Base-by-base conservation (phyloP, 2,113 vertebrate genomes). In the Pluvianellus socialis region DNA sequence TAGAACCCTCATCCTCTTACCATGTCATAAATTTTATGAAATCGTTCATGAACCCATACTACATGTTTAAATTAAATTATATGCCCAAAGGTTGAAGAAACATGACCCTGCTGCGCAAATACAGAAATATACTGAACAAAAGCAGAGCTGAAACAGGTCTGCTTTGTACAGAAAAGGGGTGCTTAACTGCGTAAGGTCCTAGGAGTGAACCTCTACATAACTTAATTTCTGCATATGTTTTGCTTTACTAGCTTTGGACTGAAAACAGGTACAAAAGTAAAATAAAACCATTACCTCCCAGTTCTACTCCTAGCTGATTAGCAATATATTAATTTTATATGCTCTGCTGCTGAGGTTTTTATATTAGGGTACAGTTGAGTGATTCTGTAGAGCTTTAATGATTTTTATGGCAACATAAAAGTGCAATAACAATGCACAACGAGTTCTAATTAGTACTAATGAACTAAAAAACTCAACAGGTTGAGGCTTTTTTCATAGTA, bases 381-480 rank as follows among this genome's bases (percentile, higher is more conserved):
- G 38, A 84, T 77, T 86, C 63, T 86, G 59, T 52, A 81, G 42
- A 86, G n/a, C 10, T 92, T 76, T 81, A 88, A 89, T 77, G 68
- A 89, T 74, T 77, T 94, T 85, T 89, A 94, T 24, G 15, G 16
- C 59, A 86, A 91, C 40, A 79, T 68, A 65, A 68, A 92, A 92
- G 18, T 49, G 44, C 56, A 85, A n/a, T 62, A 95, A 71, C 24
- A 90, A 65, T 62, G 45, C 26, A 71, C 72, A 74, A 38, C 50
- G 35, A 83, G 45, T 58, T 92, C 61, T 95, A 95, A 95, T 92
- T 95, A 89, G 45, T 44, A 73, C 27, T 81, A 81, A 94, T 63
- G 55, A 94, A 92, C 49, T 56, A 19, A 92, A 94, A 91, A 76
- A 12, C 13, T 53, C 47, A 79, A 70, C 35, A 70, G 23, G 65